Conservation (phyloP, 2,888 invertebrate species). For the Aplocera efformata region DNA sequence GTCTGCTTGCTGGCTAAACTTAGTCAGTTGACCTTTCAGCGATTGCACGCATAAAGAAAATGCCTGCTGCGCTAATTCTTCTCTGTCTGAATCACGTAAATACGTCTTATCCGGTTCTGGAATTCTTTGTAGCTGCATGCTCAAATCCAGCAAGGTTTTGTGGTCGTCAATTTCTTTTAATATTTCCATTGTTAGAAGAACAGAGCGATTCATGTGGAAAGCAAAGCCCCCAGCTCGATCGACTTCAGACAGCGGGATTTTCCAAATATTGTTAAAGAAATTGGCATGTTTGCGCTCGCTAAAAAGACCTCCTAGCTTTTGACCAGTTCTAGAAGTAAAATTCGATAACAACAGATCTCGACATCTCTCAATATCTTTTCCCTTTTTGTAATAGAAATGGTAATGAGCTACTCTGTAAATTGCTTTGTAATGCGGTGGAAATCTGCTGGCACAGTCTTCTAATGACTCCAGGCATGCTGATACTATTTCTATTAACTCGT, state of each 20-base stretch:
- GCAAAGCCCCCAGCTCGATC: slow-evolving; percentile 95
- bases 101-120: slow-evolving; percentile 95
- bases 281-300: slow-evolving; percentile 91
- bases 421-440: slow-evolving; percentile 96
- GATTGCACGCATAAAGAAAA: slow-evolving; percentile 86
- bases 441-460: slow-evolving; percentile 90
- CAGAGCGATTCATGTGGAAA: slow-evolving; percentile 93
- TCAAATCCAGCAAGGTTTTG: slow-evolving; percentile 88
- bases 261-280: slow-evolving; percentile 96
- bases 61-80: slow-evolving; percentile 89
- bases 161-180: slow-evolving; percentile 89
- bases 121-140: slow-evolving; percentile 86
- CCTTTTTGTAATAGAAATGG: slow-evolving; percentile 86
- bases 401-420: slow-evolving; percentile 92
- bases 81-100: slow-evolving; percentile 90
- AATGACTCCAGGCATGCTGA: slow-evolving; percentile 87
- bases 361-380: slow-evolving; percentile 85
- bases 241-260: slow-evolving; percentile 93
- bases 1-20: slow-evolving; percentile 71
- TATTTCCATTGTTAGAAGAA: slow-evolving; percentile 90
- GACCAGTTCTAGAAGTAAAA: slow-evolving; percentile 83
- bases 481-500: slow-evolving; percentile 82
- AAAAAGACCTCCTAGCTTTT: slow-evolving; percentile 90
- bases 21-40: slow-evolving; percentile 82
- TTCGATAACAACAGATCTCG: slow-evolving; percentile 86